Evolutionary conservation across 1,140 invertebrate genomes (phyloP).

Genomic region (Neodiprion fabricii): DNA sequence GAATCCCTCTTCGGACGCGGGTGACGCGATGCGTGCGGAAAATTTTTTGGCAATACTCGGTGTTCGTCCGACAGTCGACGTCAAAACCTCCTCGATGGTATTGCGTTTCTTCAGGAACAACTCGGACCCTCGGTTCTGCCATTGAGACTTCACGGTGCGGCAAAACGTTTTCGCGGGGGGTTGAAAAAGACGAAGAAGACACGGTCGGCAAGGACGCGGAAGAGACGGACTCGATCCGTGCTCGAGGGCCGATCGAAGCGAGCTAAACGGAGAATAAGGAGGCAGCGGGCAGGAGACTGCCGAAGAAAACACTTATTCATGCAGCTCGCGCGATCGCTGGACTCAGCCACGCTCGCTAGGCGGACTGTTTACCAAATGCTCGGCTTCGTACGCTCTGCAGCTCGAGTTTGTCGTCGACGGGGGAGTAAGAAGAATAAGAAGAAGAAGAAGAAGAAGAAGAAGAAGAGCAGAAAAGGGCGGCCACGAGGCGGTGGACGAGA

Average conservation of each 20-base stretch:
- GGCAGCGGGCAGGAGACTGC: neutral
- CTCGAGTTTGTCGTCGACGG: slow-evolving; percentile 19
- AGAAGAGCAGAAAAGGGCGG: slow-evolving; percentile 4
- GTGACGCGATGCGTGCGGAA: too few species aligned
- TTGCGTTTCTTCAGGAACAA: too few species aligned
- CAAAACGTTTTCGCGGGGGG: neutral
- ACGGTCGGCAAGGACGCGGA: neutral
- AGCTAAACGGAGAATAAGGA: neutral
- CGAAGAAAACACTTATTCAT: slow-evolving; percentile 31
- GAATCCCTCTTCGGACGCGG: too few species aligned
- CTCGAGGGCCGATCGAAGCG: neutral
- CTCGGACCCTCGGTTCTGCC: neutral
- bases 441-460: neutral
- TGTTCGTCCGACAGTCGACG: too few species aligned
- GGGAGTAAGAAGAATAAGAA: slow-evolving; percentile 3
- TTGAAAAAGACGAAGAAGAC: too few species aligned
- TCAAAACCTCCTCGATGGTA: too few species aligned
- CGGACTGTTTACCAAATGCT: slow-evolving; percentile 38
- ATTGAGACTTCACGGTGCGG: neutral
- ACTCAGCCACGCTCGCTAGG: slow-evolving; percentile 20
- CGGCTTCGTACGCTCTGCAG: slow-evolving; percentile 1
- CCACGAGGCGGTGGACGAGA: slow-evolving; percentile 39
- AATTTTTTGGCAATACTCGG: too few species aligned
- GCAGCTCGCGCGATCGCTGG: slow-evolving; percentile 26
- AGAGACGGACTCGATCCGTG: neutral